phyloP scores from a whole-genome alignment of 2,113 vertebrate species.

The Coturnix japonica region DNA sequence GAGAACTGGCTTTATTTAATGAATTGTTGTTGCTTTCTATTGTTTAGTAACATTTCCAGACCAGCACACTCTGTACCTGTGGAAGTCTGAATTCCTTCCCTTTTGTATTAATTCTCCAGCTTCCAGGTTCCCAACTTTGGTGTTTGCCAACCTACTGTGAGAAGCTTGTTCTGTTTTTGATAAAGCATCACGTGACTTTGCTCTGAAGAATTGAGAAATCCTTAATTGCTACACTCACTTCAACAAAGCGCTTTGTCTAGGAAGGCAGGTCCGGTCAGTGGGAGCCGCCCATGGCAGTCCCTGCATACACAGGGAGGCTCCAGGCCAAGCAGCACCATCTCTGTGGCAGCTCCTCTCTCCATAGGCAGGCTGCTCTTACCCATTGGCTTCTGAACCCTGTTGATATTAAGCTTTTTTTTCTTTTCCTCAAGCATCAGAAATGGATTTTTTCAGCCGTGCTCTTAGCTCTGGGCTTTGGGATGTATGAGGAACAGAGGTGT shows the following conservation, averaged over 20 bases:
- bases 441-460: not conserved
- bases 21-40: not conserved
- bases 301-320: not conserved
- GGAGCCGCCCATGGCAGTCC: not conserved
- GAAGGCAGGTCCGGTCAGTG: not conserved
- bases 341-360: not conserved
- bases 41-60: not conserved
- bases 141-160: not conserved
- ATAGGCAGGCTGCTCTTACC: not conserved
- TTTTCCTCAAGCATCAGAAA: not conserved
- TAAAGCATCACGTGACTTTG: not conserved
- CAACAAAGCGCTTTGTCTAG: not conserved
- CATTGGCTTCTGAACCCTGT: not conserved
- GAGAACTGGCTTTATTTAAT: not conserved
- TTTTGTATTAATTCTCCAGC: not conserved
- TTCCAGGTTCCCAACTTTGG: not conserved
- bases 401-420: not conserved
- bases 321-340: rapidly evolving
- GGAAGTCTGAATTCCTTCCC: not conserved
- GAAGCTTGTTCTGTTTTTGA: not conserved
- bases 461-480: not conserved
- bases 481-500: not conserved
- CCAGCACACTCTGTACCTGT: not conserved
- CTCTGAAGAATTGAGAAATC: not conserved
- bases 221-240: not conserved